Evolutionary conservation across 2,797 vertebrate species (phyloP), one percentile per base, ranked within the genome.

Genomic region (Pagetopsis macropterus): DNA sequence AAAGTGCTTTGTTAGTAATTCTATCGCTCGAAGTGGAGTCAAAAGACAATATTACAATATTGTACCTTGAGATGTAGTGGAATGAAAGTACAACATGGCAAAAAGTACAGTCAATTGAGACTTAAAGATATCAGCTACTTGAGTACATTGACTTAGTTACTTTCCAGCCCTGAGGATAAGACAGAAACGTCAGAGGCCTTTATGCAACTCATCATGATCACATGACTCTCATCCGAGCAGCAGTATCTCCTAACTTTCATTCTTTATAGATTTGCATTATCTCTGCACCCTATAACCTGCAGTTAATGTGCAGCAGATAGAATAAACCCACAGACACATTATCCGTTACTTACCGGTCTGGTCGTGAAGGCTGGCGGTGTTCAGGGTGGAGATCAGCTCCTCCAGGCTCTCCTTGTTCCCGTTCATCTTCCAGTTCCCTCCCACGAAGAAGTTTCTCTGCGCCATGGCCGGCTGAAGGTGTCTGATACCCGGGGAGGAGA

Each of bases 381-480:
- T 97, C 76, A 98, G 90, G 8, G 88, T 93, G 27, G 68, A 78
- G 75, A 97, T 95, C 62, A 97, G 95, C 17, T 95, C 95, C 45
- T 88, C 94, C 37, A 97, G 88, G 57, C 84, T 94, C 77, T 95
- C 94, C 94, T 94, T 97, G 68, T 89, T 92, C 7, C 96, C 96
- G 62, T 97, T 97, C 97, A 97, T 96, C 89, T 97, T 98, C 96
- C 96, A 97, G 90, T 97, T 97, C 1, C 96, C 96, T 27, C 96
- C 96, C 0, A 98, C 96, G 91, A 97, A 98, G 87, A 97, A 96
- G 75, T 94, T 95, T 85, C 96, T 96, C 1, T 90, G 89, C 75
- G 95, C 91, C 96, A 97, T 97, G 70, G 3, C 76, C 62, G 72
- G 40, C 0, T 51, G 54, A 27, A 0, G 4, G 51, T 4, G 23